phyloP scores from a whole-genome alignment of 2,797 vertebrate species.

The Acanthis flammea region DNA sequence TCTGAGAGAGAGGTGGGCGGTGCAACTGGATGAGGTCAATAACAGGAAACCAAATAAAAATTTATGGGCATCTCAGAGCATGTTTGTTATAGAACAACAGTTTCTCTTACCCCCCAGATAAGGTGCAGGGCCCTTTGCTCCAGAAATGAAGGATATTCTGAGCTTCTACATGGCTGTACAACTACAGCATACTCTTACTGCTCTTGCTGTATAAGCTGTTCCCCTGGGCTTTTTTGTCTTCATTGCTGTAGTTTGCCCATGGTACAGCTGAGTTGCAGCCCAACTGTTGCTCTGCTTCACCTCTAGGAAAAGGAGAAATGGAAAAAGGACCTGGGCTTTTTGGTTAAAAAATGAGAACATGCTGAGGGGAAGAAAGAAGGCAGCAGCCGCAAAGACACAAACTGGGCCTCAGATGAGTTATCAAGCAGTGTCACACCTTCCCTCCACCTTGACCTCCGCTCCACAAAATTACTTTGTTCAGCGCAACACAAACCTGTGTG shows the following conservation, averaged over 20 bases:
- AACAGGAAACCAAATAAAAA: not conserved
- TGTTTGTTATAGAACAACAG: not conserved
- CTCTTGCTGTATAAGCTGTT: not conserved
- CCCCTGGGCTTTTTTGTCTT: not conserved
- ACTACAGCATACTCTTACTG: not conserved
- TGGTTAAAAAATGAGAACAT: not conserved
- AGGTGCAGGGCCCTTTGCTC: not conserved
- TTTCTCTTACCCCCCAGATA: not conserved
- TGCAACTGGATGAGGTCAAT: not conserved
- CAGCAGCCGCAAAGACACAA: not conserved
- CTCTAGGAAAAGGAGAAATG: not conserved
- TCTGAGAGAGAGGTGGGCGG: not conserved
- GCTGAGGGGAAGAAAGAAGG: not conserved
- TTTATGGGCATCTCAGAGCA: not conserved
- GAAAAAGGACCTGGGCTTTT: not conserved
- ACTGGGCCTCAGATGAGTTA: not conserved
- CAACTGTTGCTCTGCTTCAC: not conserved
- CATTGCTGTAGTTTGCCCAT: not conserved
- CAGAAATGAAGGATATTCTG: not conserved
- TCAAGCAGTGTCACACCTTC: not conserved
- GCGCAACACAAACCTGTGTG: not conserved
- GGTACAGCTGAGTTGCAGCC: not conserved
- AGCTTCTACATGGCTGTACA: not conserved
- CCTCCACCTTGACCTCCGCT: slow-evolving; percentile 30
- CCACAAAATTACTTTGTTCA: slow-evolving; percentile 12